phyloP scores from a whole-genome alignment of 2,888 invertebrate species.

The Campaea margaritaria region DNA sequence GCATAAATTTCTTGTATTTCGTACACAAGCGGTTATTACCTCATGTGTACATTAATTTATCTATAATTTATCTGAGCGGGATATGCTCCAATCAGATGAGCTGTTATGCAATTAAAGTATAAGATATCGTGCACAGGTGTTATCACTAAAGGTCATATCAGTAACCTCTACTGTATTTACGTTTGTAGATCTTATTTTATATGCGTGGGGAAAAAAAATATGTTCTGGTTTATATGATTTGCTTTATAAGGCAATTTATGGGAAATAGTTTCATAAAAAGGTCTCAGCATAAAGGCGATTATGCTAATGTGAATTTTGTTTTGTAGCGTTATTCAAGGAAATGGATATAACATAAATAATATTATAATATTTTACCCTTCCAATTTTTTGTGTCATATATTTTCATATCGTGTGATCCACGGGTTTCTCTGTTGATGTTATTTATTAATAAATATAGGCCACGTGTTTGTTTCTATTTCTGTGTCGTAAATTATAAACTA shows the following conservation, averaged over 20 bases:
- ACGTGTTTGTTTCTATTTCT: too few species aligned
- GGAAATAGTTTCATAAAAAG: slow-evolving; percentile 32
- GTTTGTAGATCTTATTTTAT: not conserved
- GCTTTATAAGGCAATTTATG: slow-evolving; percentile 36
- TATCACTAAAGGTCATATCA: not conserved
- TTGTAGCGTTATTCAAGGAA: slow-evolving; percentile 36
- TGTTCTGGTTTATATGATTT: slow-evolving; percentile 38
- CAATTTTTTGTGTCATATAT: slow-evolving; percentile 1
- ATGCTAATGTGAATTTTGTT: slow-evolving; percentile 56
- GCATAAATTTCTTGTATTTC: too few species aligned
- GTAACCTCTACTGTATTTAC: not conserved
- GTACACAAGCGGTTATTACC: too few species aligned
- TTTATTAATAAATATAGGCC: too few species aligned
- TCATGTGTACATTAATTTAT: too few species aligned
- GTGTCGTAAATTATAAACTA: too few species aligned
- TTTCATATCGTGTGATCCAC: slow-evolving; percentile 1
- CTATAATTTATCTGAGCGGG: too few species aligned
- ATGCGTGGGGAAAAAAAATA: not conserved
- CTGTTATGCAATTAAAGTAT: too few species aligned
- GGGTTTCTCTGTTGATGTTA: not conserved
- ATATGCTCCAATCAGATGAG: too few species aligned
- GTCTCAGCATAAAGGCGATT: slow-evolving; percentile 48
- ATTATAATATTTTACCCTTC: slow-evolving; percentile 10
- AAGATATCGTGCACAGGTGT: too few species aligned
- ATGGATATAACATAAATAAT: slow-evolving; percentile 16